Evolutionary conservation across 2,888 invertebrate genomes (phyloP), one percentile per base, ranked within the genome.

Genomic region (Rhodophaea formosa): DNA sequence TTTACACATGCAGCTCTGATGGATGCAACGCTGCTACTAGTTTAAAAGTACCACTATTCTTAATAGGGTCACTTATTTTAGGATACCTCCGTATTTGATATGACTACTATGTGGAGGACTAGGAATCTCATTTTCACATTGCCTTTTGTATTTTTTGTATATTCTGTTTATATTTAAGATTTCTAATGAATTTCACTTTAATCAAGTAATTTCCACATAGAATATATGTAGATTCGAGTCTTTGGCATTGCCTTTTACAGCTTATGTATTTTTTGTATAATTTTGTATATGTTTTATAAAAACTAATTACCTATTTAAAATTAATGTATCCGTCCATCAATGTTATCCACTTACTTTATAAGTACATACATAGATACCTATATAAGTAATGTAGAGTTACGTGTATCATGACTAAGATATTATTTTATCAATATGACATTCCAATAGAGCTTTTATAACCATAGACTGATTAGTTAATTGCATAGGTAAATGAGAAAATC

Each of bases 1-100:
- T 97, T 56, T 97, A 94, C 79, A 97, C 97, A 0, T 98, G 98
- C 74, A 88, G 91, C 58, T 93, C 94, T 0, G 96, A 97, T 75
- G 97, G 96, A 1, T 98, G 98, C 79, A 98, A 98, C 86, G 79
- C 92, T n/a, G 92, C 93, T 7, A 65, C 80, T 1, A 69, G 62
- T 17, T 46, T 79, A 6, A 72, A 66, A 57, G 72, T 77, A 57
- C 75, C 87, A 1, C n/a, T 70, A 16, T 51, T 71, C 39, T 55
- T 79, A 53, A n/a, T 71, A 12, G 52, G 76, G 59, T 52, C 65
- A 7, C 62, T 72, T 61, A 57, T 67, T 61, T 32, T 66, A 12
- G 35, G 7, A n/a, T 17, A 51, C 17, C 6, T 51, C 17, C n/a
- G 17, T 10, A 16, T 51, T 39, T 39, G n/a, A 39, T 39, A n/a